phyloP scores from a whole-genome alignment of 2,888 invertebrate genomes.

The Melinaea menophilus region DNA sequence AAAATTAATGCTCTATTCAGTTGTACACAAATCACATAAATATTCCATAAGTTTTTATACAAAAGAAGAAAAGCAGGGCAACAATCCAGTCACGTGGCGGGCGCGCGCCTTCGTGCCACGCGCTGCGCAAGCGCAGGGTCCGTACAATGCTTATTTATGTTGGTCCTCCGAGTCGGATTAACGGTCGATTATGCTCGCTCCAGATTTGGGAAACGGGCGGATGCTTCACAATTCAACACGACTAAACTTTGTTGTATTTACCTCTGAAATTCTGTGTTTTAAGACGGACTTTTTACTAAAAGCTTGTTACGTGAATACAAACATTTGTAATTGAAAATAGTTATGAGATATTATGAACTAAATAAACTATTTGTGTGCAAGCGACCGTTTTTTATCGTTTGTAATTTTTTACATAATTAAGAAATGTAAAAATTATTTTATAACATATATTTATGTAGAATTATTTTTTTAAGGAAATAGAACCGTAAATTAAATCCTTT shows the following conservation, averaged over 20 bases:
- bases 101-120: slow-evolving; percentile 68
- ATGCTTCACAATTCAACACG: slow-evolving; percentile 50
- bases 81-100: slow-evolving; percentile 68
- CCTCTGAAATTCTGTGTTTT: too few relatives aligned
- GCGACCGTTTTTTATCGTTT: too few relatives aligned
- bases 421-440: too few relatives aligned
- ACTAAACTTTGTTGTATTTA: slow-evolving; percentile 42
- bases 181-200: slow-evolving; percentile 75
- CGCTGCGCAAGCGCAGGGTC: slow-evolving; percentile 52
- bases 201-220: slow-evolving; percentile 68
- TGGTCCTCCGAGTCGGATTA: slow-evolving; percentile 66
- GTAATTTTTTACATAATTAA: too few relatives aligned
- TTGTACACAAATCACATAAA: slow-evolving; percentile 31
- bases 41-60: slow-evolving; percentile 42
- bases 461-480: too few relatives aligned
- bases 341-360: too few relatives aligned
- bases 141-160: slow-evolving; percentile 51
- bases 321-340: too few relatives aligned
- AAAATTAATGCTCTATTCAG: slow-evolving; percentile 11
- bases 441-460: too few relatives aligned
- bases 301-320: too few relatives aligned
- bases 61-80: slow-evolving; percentile 63
- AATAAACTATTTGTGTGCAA: too few relatives aligned
- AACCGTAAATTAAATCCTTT: neutral
- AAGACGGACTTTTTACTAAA: too few relatives aligned